These are phyloP conservation scores for Cotesia glomerata DNA, from an alignment of 1,140 invertebrate genomes.

Conservation along the genomic window DNA sequence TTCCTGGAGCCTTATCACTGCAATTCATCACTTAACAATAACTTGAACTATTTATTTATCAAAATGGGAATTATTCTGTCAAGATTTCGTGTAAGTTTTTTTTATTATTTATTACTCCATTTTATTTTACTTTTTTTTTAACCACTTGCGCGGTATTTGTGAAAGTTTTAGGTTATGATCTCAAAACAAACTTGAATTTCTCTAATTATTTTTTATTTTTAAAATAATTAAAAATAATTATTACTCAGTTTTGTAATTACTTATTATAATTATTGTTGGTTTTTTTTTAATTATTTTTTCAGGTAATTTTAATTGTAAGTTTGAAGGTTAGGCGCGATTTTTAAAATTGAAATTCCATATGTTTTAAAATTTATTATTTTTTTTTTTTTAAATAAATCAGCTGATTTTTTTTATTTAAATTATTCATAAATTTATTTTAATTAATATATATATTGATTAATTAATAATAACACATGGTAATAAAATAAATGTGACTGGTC, in stretches of 20 bases:
- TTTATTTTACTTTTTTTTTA: constrained; percentile 2
- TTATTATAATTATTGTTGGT: not conserved
- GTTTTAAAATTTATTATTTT: not conserved
- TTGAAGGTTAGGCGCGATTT: constrained; percentile 17
- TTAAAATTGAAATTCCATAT: constrained; percentile 3
- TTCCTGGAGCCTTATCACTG: not conserved
- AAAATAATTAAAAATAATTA: not conserved
- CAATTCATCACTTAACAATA: not conserved
- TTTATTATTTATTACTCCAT: constrained; percentile 21
- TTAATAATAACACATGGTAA: constrained; percentile 1
- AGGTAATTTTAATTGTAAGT: not conserved
- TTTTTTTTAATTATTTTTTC: not conserved
- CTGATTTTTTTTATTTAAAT: not conserved
- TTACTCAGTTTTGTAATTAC: not conserved
- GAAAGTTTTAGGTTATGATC: not conserved
- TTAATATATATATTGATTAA: constrained; percentile 5
- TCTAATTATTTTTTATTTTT: no score
- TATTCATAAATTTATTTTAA: constrained; percentile 3
- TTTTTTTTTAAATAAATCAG: not conserved
- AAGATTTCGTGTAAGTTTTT: constrained; percentile 57
- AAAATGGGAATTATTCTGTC: constrained; percentile 58
- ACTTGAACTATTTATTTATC: not conserved
- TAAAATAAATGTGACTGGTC: not conserved
- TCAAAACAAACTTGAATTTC: not conserved
- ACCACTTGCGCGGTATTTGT: constrained; percentile 4